Evolutionary conservation across 2,888 invertebrate species (phyloP), one percentile per base, ranked within the genome.

Genomic region (Chirona hameri): DNA sequence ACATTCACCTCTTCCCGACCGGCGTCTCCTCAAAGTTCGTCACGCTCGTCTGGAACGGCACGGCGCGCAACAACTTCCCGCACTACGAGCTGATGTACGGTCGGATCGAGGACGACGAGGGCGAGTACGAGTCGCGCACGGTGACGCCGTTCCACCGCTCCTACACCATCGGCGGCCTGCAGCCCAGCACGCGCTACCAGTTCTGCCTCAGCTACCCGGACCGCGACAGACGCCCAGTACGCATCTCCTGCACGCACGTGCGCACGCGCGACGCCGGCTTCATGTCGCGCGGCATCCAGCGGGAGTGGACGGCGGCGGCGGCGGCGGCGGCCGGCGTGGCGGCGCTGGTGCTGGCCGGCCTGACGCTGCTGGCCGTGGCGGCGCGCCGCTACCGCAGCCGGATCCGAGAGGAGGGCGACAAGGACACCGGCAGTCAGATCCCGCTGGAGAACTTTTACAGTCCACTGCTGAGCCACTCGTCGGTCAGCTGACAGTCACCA

Each of bases 191-290:
- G 12, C 85, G 84, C 4, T 89, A 90, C 85, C 88, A 88, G 84
- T 87, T 89, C 84, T 90, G 90, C 85, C 82, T 89, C 46, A 87
- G 88, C 27, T 87, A 89, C 65, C 87, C 88, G 81, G 85, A 87
- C 86, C 83, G 86, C 84, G 83, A 86, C 85, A 86, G 87, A 57
- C 85, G 86, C 29, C 86, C 87, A 83, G 86, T 88, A 24, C 86
- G 87, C 60, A 85, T 89, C 65, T 87, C 87, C 18, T 88, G 88
- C 85, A 86, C 86, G 24, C 79, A 81, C 31, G 86, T 85, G 10
- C 82, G 82, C 79, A 87, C 87, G 18, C 84, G 85, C 29, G 86
- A 86, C 81, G 85, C 85, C 39, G 84, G 84, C 57, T 87, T 86
- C 83, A 85, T 87, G 85, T 48, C 86, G 81, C 86, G 86, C 81